Conservation (phyloP, 1,140 invertebrate genomes). For the Ooceraea biroi region DNA sequence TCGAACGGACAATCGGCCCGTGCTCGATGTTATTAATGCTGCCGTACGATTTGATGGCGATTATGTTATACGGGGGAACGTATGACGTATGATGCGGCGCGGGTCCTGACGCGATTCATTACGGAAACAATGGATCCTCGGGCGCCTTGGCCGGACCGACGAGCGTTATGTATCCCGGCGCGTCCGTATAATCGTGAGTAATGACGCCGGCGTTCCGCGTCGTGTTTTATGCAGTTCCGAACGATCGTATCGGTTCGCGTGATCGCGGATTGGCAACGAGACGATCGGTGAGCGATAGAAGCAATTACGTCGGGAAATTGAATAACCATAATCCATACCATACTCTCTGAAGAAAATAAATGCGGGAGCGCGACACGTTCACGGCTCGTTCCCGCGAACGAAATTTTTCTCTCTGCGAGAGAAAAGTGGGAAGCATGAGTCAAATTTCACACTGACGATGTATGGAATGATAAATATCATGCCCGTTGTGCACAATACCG, state of each 20-base stretch:
- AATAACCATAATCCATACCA: too few species aligned
- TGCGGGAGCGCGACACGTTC: not conserved
- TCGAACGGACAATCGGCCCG: constrained; percentile 68
- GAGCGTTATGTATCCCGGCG: constrained; percentile 71
- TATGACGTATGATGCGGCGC: constrained; percentile 63
- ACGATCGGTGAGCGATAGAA: constrained; percentile 47
- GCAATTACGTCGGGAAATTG: constrained; percentile 52
- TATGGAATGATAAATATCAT: too few species aligned
- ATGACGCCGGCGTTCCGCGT: constrained; percentile 73
- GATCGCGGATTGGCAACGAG: constrained; percentile 48
- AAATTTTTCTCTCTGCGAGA: too few species aligned
- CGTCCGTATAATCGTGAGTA: constrained; percentile 70
- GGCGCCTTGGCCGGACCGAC: constrained; percentile 66
- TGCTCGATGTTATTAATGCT: constrained; percentile 75
- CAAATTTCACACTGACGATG: not conserved
- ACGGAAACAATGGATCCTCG: constrained; percentile 69
- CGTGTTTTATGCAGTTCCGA: constrained; percentile 71
- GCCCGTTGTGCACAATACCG: constrained; percentile 2
- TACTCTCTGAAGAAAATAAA: constrained; percentile 20
- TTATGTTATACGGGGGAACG: constrained; percentile 64
- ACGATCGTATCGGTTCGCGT: constrained; percentile 52
- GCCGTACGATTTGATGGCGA: constrained; percentile 62
- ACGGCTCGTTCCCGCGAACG: not conserved
- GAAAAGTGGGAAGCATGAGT: not conserved
- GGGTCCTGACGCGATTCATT: constrained; percentile 67